Evolutionary conservation across 2,888 invertebrate genomes (phyloP).

Genomic region (Eristalinus aeneus): DNA sequence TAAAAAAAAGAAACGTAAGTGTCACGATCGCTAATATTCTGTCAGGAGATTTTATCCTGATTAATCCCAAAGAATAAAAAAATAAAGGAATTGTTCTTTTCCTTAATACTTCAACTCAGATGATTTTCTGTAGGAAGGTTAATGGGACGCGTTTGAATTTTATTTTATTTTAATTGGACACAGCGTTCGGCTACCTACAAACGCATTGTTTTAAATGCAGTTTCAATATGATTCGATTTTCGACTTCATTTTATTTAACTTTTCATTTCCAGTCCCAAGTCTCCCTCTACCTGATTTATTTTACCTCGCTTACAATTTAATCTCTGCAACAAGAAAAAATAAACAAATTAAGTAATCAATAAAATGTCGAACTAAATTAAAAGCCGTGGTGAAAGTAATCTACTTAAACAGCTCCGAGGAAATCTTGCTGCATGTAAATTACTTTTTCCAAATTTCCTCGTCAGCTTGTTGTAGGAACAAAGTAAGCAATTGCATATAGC

Average conservation of each 20-base stretch:
- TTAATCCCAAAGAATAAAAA: too few relatives aligned
- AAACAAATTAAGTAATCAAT: not conserved
- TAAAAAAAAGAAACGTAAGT: too few relatives aligned
- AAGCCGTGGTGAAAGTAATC: not conserved
- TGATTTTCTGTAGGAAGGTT: too few relatives aligned
- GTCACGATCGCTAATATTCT: too few relatives aligned
- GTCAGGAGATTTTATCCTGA: too few relatives aligned
- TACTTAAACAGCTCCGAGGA: not conserved
- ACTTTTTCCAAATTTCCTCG: not conserved
- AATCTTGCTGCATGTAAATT: not conserved
- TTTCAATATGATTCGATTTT: too few relatives aligned
- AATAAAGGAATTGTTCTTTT: too few relatives aligned
- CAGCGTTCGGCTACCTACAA: too few relatives aligned
- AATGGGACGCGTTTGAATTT: too few relatives aligned
- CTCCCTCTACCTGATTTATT: not conserved
- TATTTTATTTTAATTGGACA: too few relatives aligned
- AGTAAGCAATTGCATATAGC: not conserved
- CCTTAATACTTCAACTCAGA: too few relatives aligned
- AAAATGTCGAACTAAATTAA: not conserved
- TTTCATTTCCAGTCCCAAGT: not conserved
- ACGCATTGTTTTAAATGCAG: too few relatives aligned
- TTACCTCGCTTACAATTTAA: not conserved
- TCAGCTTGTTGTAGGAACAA: not conserved
- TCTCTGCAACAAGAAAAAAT: not conserved
- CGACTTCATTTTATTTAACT: not conserved